phyloP scores from a whole-genome alignment of 1,140 invertebrate genomes.

The Apis laboriosa region DNA sequence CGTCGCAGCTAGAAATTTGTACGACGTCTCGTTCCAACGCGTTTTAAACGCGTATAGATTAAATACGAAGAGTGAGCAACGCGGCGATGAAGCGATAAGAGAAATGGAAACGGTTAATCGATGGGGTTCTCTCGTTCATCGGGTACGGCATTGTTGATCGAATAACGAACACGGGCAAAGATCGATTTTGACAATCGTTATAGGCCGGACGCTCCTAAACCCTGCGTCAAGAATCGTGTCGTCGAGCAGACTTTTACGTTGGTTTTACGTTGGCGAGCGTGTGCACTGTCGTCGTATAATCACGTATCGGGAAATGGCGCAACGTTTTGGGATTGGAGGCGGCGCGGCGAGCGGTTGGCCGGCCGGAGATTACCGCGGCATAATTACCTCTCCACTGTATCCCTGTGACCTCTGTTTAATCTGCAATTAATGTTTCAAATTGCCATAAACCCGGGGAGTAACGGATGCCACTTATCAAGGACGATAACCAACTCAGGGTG shows the following conservation, averaged over 20 bases:
- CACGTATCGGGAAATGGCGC: constrained; percentile 28
- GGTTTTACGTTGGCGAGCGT: constrained; percentile 46
- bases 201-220: constrained; percentile 32
- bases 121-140: too few species aligned
- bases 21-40: too few species aligned
- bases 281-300: constrained; percentile 58
- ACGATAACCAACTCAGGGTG: constrained; percentile 58
- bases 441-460: constrained; percentile 75
- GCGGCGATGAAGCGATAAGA: too few species aligned
- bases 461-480: constrained; percentile 78
- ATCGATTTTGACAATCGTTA: constrained; percentile 21
- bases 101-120: too few species aligned
- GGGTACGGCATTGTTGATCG: neutral
- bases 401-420: constrained; percentile 76
- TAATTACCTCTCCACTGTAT: constrained; percentile 74
- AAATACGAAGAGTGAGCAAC: too few species aligned
- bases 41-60: too few species aligned
- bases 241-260: constrained; percentile 34
- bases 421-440: constrained; percentile 80
- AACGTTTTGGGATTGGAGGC: constrained; percentile 68
- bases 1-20: too few species aligned
- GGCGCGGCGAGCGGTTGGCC: constrained; percentile 71
- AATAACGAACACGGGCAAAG: constrained; percentile 21
- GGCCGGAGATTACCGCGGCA: constrained; percentile 77
- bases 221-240: constrained; percentile 38